phyloP scores from a whole-genome alignment of 30 jellyfish, hydroid and myxozoan genomes.

The Chrysaora quinquecirrha region DNA sequence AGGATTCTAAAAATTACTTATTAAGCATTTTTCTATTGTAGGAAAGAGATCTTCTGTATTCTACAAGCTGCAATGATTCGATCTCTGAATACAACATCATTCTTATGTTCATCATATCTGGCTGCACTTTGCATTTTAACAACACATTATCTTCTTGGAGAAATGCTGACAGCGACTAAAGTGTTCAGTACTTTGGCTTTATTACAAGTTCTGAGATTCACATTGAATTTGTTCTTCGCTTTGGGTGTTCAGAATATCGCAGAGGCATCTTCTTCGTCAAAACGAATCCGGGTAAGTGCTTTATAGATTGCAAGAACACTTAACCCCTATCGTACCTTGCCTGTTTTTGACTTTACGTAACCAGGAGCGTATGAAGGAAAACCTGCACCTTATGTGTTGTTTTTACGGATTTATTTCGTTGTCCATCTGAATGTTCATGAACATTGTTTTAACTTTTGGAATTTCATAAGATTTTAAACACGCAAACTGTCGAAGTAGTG shows the following conservation, averaged over 20 bases:
- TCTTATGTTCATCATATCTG: conserved; percentile 44
- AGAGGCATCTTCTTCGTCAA: conserved; percentile 47
- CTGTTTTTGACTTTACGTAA: too few relatives aligned
- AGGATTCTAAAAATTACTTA: too few relatives aligned
- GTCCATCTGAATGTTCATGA: too few relatives aligned
- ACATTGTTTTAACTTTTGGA: too few relatives aligned
- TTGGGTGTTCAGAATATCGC: conserved; percentile 43
- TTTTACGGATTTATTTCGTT: too few relatives aligned
- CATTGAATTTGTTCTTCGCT: conserved; percentile 40
- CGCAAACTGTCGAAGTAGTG: too few relatives aligned
- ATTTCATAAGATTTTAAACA: too few relatives aligned
- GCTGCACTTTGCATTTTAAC: conserved; percentile 65
- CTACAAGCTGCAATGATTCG: conserved; percentile 22
- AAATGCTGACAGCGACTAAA: conserved; percentile 16
- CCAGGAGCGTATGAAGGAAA: too few relatives aligned
- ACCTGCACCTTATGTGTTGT: too few relatives aligned
- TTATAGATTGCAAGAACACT: too few relatives aligned
- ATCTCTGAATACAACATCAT: conserved; percentile 24
- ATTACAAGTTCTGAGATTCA: conserved; percentile 31
- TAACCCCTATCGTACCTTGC: too few relatives aligned
- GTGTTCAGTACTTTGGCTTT: conserved; percentile 65
- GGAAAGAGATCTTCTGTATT: conserved; percentile 45
- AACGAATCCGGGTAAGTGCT: conserved; percentile 69
- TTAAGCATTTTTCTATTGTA: too few relatives aligned
- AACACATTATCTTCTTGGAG: conserved; percentile 48